Evolutionary conservation across 2,888 invertebrate genomes (phyloP).

Genomic region (Phengaris alcon): DNA sequence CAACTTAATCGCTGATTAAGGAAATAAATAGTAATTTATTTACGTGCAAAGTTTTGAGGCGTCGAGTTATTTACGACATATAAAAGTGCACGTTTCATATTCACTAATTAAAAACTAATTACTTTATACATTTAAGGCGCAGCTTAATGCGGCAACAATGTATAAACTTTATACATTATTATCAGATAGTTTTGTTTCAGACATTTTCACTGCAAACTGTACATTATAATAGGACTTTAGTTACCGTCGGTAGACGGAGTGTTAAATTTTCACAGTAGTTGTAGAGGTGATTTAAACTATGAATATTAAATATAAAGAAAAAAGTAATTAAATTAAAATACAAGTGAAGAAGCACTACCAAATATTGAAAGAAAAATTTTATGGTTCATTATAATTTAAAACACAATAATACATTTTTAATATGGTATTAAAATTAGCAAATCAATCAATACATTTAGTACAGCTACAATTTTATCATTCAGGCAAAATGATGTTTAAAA

Average conservation of each 20-base stretch:
- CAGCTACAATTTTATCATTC: background rate
- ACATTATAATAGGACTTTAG: background rate
- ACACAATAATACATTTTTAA: background rate
- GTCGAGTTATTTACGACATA: conserved; percentile 32
- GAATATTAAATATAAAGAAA: background rate
- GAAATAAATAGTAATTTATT: conserved; percentile 29
- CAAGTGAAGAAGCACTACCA: background rate
- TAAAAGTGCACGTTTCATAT: conserved; percentile 29
- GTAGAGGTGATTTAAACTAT: background rate
- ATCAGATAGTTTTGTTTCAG: background rate
- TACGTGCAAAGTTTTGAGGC: conserved; percentile 28
- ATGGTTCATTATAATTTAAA: conserved; percentile 13
- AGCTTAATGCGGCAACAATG: background rate
- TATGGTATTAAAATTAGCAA: background rate
- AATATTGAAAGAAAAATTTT: background rate
- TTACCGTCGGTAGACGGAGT: background rate
- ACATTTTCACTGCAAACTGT: background rate
- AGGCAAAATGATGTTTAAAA: background rate
- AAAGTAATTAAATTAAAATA: background rate
- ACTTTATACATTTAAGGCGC: conserved; percentile 17
- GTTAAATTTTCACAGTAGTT: background rate
- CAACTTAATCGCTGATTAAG: conserved; percentile 29
- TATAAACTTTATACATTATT: background rate
- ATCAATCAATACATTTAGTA: background rate
- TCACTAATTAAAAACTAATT: conserved; percentile 28